Conservation (phyloP, 2,113 vertebrate species). For the Hoplias malabaricus region DNA sequence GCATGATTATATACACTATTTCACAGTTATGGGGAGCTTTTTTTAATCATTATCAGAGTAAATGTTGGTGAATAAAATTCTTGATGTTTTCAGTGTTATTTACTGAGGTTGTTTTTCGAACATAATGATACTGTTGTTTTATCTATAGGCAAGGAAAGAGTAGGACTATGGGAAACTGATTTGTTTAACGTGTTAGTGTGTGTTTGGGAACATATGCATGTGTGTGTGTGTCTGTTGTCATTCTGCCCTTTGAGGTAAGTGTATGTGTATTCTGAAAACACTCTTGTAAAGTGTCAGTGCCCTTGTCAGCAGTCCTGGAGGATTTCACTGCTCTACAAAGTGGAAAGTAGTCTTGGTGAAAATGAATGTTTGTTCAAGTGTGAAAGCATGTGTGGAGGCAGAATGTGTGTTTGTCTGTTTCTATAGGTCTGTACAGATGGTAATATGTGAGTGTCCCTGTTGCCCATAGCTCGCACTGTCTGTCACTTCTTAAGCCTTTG, state of each 20-base stretch:
- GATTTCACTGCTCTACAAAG: background rate
- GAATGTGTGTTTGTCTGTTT: background rate
- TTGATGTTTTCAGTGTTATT: background rate
- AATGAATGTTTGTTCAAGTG: constrained; percentile 6
- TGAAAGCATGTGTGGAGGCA: background rate
- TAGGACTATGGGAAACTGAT: background rate
- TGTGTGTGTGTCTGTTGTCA: background rate
- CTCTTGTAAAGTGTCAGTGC: background rate
- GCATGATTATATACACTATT: background rate
- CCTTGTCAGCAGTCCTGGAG: background rate
- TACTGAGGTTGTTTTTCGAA: background rate
- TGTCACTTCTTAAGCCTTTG: constrained; percentile 25
- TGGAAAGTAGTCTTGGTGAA: background rate
- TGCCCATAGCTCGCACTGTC: constrained; percentile 2
- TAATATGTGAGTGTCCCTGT: constrained; percentile 11
- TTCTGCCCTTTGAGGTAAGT: background rate
- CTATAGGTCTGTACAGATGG: constrained; percentile 2
- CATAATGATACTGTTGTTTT: background rate
- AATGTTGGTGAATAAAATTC: background rate
- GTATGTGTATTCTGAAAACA: background rate
- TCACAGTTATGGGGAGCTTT: background rate
- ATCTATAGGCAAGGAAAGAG: background rate
- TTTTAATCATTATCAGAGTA: background rate
- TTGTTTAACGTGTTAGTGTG: background rate
- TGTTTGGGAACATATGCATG: background rate